Conservation (phyloP, 2,888 invertebrate species). For the Eupeodes luniger region DNA sequence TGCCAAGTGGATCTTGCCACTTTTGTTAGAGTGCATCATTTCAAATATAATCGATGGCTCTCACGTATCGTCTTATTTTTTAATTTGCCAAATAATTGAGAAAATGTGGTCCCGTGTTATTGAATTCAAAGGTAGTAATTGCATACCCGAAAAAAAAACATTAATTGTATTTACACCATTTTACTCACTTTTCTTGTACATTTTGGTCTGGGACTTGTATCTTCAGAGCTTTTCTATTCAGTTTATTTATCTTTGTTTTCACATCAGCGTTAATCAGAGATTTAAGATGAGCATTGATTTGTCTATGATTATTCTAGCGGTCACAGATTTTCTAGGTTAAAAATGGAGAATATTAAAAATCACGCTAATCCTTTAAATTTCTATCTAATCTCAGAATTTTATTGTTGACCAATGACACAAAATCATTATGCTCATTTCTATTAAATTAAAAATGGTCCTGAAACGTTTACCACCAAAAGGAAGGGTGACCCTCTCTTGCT, state of each 20-base stretch:
- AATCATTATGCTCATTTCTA: conserved; percentile 81
- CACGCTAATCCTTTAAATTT: conserved; percentile 85
- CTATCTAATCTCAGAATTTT: conserved; percentile 84
- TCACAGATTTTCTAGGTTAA: conserved; percentile 84
- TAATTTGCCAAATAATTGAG: conserved; percentile 84
- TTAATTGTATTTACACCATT: too few relatives aligned
- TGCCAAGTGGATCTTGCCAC: conserved; percentile 43
- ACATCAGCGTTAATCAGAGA: neutral
- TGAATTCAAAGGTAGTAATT: conserved; percentile 83
- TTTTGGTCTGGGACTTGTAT: conserved; percentile 85
- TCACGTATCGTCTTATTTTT: conserved; percentile 86
- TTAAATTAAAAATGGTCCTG: conserved; percentile 78
- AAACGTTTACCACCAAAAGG: conserved; percentile 79
- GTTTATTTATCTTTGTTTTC: conserved; percentile 84
- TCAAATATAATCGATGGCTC: conserved; percentile 85
- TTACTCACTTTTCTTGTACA: conserved; percentile 85
- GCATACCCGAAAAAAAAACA: conserved; percentile 85
- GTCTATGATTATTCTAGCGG: conserved; percentile 84
- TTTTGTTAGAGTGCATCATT: conserved; percentile 84
- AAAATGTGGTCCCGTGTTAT: conserved; percentile 85
- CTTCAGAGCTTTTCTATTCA: conserved; percentile 85
- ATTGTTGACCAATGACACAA: conserved; percentile 85
- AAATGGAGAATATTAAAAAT: conserved; percentile 86
- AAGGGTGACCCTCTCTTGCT: conserved; percentile 78
- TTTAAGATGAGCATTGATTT: neutral